Evolutionary conservation across 2,888 invertebrate genomes (phyloP).

Genomic region (Spodoptera littoralis): DNA sequence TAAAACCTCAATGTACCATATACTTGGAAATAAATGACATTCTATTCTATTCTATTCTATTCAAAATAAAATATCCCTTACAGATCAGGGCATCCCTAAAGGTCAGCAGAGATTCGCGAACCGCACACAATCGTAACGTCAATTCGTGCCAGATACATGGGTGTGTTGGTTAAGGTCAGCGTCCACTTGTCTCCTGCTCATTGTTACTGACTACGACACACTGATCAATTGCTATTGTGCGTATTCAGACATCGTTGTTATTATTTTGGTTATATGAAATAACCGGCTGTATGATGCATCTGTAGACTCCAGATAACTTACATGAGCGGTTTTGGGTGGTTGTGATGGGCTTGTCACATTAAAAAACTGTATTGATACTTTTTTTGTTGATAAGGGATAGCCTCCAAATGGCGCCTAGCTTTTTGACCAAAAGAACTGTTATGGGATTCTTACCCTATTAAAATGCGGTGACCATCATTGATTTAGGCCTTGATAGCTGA

Average conservation of each 20-base stretch:
- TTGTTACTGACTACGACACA: slow-evolving; percentile 34
- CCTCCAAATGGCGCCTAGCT: too few species aligned
- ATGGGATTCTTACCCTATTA: too few species aligned
- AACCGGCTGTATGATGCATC: neutral
- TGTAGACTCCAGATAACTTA: neutral
- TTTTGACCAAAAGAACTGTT: too few species aligned
- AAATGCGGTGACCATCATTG: too few species aligned
- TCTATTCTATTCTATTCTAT: too few species aligned
- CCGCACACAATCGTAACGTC: slow-evolving; percentile 22
- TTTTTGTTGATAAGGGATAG: too few species aligned
- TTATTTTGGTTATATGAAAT: slow-evolving; percentile 8
- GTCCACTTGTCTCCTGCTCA: slow-evolving; percentile 48
- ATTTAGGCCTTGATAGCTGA: too few species aligned
- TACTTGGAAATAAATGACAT: too few species aligned
- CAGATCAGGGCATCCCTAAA: slow-evolving; percentile 29
- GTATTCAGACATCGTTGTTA: slow-evolving; percentile 1
- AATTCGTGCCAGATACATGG: slow-evolving; percentile 12
- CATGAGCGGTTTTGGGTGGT: too few species aligned
- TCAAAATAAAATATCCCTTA: neutral
- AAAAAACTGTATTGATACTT: too few species aligned
- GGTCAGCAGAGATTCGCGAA: slow-evolving; percentile 34
- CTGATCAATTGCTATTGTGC: slow-evolving; percentile 14
- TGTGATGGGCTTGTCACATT: too few species aligned
- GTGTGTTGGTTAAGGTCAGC: slow-evolving; percentile 44
- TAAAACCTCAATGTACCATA: too few species aligned